Conservation (phyloP, 2,113 vertebrate species). For the Leptobrachium leishanense region DNA sequence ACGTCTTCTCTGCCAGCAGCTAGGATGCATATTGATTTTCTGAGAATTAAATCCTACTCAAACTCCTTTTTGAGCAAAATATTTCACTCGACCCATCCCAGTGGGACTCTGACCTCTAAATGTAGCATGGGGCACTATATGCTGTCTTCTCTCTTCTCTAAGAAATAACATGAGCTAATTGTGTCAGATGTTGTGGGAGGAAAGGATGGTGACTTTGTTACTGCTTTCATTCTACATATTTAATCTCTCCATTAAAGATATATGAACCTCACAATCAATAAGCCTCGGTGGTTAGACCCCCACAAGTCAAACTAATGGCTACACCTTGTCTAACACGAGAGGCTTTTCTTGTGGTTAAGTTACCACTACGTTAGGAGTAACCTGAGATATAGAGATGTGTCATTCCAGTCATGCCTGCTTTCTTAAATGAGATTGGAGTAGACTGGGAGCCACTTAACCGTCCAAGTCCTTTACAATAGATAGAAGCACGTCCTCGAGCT, state of each 20-base stretch:
- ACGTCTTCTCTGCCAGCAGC: constrained; percentile 19
- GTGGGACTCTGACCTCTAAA: constrained; percentile 2
- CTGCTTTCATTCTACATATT: constrained; percentile 97
- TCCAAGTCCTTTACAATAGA: no score
- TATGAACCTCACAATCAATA: constrained; percentile 98
- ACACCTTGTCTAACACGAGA: constrained; percentile 91
- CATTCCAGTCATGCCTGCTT: constrained; percentile 18
- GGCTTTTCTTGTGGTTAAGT: constrained; percentile 80
- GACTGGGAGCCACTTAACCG: not conserved
- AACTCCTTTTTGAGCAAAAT: not conserved
- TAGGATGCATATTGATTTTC: constrained; percentile 1
- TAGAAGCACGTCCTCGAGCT: no score
- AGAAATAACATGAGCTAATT: constrained; percentile 28
- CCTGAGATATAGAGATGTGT: constrained; percentile 56
- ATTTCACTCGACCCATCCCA: constrained; percentile 4
- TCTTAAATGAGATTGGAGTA: not conserved
- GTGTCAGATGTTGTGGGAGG: constrained; percentile 20
- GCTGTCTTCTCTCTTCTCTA: constrained; percentile 1
- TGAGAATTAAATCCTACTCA: constrained; percentile 23
- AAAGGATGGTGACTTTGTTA: constrained; percentile 35
- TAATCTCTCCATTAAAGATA: constrained; percentile 99
- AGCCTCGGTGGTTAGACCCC: constrained; percentile 78
- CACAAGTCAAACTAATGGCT: constrained; percentile 84
- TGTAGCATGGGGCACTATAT: constrained; percentile 16
- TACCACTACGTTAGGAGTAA: constrained; percentile 71